Conservation (phyloP, 35 echinoderm and acorn worm species). For the Diadema setosum region DNA sequence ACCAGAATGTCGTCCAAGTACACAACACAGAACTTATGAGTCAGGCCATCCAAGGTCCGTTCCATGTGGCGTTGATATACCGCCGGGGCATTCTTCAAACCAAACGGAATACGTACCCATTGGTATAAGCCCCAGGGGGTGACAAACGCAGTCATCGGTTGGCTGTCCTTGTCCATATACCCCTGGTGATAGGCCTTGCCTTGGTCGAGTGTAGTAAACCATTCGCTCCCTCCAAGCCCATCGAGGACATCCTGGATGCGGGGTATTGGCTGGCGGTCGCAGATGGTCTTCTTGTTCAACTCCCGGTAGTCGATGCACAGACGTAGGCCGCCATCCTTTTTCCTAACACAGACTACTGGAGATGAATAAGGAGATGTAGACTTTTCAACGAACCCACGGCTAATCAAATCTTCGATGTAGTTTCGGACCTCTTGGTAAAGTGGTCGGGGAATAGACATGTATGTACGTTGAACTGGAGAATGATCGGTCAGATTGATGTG, state of each 20-base stretch:
- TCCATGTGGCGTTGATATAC: too few species aligned
- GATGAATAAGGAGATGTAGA: constrained; percentile 61
- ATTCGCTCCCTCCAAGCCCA: too few species aligned
- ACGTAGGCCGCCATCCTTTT: constrained; percentile 24
- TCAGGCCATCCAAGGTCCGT: too few species aligned
- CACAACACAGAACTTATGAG: too few species aligned
- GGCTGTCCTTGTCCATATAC: too few species aligned
- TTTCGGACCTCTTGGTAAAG: constrained; percentile 61
- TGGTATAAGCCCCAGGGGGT: too few species aligned
- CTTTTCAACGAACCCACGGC: constrained; percentile 35
- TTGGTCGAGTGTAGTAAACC: too few species aligned
- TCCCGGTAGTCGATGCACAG: constrained; percentile 50
- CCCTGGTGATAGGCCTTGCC: too few species aligned
- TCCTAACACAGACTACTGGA: constrained; percentile 56
- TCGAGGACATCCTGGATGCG: constrained; percentile 64
- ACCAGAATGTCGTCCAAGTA: too few species aligned
- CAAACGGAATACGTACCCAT: too few species aligned
- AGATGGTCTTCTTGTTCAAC: constrained; percentile 48
- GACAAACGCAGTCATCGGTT: too few species aligned
- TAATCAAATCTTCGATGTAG: constrained; percentile 39
- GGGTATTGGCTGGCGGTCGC: constrained; percentile 57
- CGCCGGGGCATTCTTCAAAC: too few species aligned
- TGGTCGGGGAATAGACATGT: constrained; percentile 44
- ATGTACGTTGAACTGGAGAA: constrained; percentile 53
- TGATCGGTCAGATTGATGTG: constrained; percentile 30